Evolutionary conservation across 1,140 invertebrate genomes (phyloP).

Genomic region (Coenobita brevimanus): DNA sequence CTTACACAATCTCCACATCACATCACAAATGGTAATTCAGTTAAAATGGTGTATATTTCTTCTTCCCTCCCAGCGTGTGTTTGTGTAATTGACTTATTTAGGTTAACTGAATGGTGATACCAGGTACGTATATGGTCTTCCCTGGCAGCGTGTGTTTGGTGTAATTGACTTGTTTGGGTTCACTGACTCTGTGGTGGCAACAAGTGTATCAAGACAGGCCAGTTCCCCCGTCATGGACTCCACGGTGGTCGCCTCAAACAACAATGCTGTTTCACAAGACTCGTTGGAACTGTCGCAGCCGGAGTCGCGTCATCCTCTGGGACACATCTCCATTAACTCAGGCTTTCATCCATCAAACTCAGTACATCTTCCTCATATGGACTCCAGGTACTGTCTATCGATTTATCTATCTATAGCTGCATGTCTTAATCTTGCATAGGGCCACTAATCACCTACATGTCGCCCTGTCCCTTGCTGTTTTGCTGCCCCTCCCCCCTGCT

Average conservation of each 20-base stretch:
- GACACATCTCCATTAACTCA: constrained; percentile 34
- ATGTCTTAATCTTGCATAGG: too few relatives aligned
- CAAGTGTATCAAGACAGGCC: constrained; percentile 73
- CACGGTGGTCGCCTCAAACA: constrained; percentile 53
- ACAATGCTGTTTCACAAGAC: constrained; percentile 70
- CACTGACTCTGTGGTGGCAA: constrained; percentile 80
- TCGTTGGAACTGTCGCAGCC: constrained; percentile 71
- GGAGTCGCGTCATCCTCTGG: constrained; percentile 31
- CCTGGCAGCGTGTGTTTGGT: constrained; percentile 81
- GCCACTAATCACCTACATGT: too few relatives aligned
- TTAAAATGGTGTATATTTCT: too few relatives aligned
- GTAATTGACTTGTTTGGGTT: constrained; percentile 84
- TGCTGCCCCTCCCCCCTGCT: too few relatives aligned
- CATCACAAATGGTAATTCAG: too few relatives aligned
- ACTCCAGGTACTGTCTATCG: too few relatives aligned
- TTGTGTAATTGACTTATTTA: too few relatives aligned
- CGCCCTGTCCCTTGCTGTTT: too few relatives aligned
- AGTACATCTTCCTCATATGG: constrained; percentile 36
- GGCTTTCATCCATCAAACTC: constrained; percentile 52
- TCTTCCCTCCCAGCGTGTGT: too few relatives aligned
- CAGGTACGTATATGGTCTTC: constrained; percentile 6
- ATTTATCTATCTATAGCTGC: too few relatives aligned
- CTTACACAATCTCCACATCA: too few relatives aligned
- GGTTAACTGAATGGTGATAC: too few relatives aligned
- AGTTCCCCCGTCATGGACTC: constrained; percentile 68